A percentile compares a stretch with the other conserved stretches of the same genome.
Evolutionary conservation across 2,888 invertebrate species (phyloP).

Genomic region (Holacanthella duospinosa): DNA sequence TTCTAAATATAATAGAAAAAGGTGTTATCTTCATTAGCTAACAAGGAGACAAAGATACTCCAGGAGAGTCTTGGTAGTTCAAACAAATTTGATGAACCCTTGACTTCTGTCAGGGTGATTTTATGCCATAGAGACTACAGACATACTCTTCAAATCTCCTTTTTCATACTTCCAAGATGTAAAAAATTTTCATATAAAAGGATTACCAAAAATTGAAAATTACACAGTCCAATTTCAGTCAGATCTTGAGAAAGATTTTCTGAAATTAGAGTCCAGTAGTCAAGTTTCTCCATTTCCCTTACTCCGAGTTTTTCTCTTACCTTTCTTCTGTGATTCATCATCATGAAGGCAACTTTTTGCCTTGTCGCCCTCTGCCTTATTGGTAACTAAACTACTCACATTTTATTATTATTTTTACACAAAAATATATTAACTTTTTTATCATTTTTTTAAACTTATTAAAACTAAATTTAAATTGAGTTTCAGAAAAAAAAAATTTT

Average conservation of each 20-base stretch:
- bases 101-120: not conserved
- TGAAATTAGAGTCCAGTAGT: conserved; percentile 26
- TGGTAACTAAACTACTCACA: conserved; percentile 18
- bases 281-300: conserved; percentile 10
- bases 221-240: conserved; percentile 33
- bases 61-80: not conserved
- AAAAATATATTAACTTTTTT: not conserved
- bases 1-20: too few relatives aligned
- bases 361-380: conserved; percentile 29
- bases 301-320: not conserved
- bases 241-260: conserved; percentile 27
- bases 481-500: too few relatives aligned
- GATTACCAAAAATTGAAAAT: not conserved
- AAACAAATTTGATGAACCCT: conserved; percentile 3
- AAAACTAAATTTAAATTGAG: not conserved
- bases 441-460: not conserved
- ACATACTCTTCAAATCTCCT: not conserved
- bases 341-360: conserved; percentile 32
- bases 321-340: conserved; percentile 10
- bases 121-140: not conserved
- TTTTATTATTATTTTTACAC: conserved; percentile 1
- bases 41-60: not conserved
- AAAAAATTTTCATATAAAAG: not conserved
- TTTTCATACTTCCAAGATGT: not conserved
- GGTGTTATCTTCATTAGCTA: not conserved